phyloP scores from a whole-genome alignment of 2,797 vertebrate species.

The Hypotaenidia okinawae region DNA sequence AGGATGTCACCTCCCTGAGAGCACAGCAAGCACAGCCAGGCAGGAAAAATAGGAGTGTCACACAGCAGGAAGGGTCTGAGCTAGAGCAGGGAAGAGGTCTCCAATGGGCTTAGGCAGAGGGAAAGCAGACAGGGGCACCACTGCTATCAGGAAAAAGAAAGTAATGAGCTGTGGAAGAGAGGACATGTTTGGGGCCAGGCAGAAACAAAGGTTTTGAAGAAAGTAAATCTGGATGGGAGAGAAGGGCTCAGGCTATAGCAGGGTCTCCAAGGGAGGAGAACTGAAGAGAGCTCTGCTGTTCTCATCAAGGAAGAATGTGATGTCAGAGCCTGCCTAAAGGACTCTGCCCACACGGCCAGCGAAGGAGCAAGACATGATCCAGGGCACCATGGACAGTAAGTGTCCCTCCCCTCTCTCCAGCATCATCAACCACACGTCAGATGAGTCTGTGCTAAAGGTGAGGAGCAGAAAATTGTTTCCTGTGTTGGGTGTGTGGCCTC shows the following conservation, averaged over 20 bases:
- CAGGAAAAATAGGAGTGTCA: neutral
- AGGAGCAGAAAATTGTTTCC: neutral
- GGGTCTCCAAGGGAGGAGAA: neutral
- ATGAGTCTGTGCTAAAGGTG: neutral
- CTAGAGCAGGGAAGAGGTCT: neutral
- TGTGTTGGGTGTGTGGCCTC: neutral
- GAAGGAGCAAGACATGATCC: neutral
- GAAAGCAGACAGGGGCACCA: neutral
- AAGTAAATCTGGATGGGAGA: neutral
- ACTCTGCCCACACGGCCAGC: neutral
- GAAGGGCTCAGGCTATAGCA: neutral
- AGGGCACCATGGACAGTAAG: neutral
- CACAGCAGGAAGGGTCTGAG: neutral
- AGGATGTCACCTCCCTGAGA: neutral
- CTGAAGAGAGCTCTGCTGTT: neutral
- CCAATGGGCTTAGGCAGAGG: neutral
- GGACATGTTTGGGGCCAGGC: neutral
- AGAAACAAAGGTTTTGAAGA: neutral
- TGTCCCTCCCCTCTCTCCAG: neutral
- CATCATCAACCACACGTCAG: neutral
- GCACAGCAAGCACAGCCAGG: neutral
- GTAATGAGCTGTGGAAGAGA: neutral
- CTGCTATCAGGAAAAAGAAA: neutral
- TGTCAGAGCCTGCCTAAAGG: neutral
- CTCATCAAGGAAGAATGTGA: neutral